Base-by-base conservation (phyloP, 2,113 vertebrate species). In the Mastomys natalensis region DNA sequence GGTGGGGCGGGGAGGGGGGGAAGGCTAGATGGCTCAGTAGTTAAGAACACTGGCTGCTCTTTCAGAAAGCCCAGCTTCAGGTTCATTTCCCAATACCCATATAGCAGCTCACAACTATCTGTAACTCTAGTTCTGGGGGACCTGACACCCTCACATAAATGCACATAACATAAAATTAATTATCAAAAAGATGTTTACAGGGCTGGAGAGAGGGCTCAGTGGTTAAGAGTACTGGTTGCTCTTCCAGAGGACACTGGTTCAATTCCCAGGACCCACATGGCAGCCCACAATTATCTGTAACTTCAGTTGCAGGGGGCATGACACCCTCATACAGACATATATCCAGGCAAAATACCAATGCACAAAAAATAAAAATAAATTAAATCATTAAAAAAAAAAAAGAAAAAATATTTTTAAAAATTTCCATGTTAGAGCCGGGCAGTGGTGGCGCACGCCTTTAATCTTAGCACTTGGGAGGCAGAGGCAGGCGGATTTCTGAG, bases 1-100 rank as follows among this genome's bases (percentile, higher is more conserved):
- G 26, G 11, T 1, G 9, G 29, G 10, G n/a, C n/a, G n/a, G 64
- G 9, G 19, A 10, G 31, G 16, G 31, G 9, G 10, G 1, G 51
- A 51, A 37, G 7, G 64, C 64, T 66, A 37, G 31, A 55, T 55
- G 77, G 9, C 45, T 80, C 77, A 80, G 51, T 10, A 4, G 78
- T 37, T 81, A 21, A 11, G 51, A 81, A 37, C 51, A 55, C 34
- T n/a, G 76, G 29, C 45, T 78, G 51, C 51, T n/a, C 34, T 81
- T 81, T 26, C 48, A 51, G 45, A 31, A 24, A 37, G 45, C 26
- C 29, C 17, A 51, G 12, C 29, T 11, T 29, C 64, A 81, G 22
- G 29, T 34, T 66, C 64, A 66, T 66, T 58, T 58, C 11, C 78
- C 34, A 80, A 21, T 10, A 55, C 17, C 2, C 8, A 81, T 5